Evolutionary conservation across 2,888 invertebrate genomes (phyloP).

Genomic region (Labia minor): DNA sequence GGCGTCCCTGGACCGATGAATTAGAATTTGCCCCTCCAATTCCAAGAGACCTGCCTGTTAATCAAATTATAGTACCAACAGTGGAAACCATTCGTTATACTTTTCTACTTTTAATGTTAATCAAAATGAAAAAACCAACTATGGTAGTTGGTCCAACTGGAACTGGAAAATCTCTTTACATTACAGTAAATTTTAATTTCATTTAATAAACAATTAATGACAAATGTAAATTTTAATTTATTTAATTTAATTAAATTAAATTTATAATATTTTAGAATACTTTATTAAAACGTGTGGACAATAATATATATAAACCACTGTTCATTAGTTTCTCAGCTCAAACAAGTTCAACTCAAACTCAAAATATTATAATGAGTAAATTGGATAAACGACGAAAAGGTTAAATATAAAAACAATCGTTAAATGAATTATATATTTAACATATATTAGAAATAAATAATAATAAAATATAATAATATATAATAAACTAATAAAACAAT

Average conservation of each 20-base stretch:
- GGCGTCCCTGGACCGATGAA: slow-evolving; percentile 87
- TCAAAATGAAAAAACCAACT: slow-evolving; percentile 69
- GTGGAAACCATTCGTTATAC: slow-evolving; percentile 79
- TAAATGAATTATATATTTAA: background rate
- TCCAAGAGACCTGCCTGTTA: slow-evolving; percentile 79
- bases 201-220: too few relatives aligned
- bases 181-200: slow-evolving; percentile 48
- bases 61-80: slow-evolving; percentile 90
- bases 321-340: slow-evolving; percentile 89
- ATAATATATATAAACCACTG: slow-evolving; percentile 66
- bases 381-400: slow-evolving; percentile 85
- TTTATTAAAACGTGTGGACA: slow-evolving; percentile 68
- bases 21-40: slow-evolving; percentile 63
- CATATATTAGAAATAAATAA: background rate
- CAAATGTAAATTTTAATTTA: too few relatives aligned
- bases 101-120: slow-evolving; percentile 64
- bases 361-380: slow-evolving; percentile 90
- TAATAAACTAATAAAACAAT: background rate
- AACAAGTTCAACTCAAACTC: slow-evolving; percentile 85
- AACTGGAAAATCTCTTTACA: slow-evolving; percentile 88
- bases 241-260: background rate
- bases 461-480: slow-evolving; percentile 18
- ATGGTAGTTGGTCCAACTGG: slow-evolving; percentile 81
- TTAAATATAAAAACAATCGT: slow-evolving; percentile 27
- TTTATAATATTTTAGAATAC: slow-evolving; percentile 50